Conservation (phyloP, 2,113 vertebrate genomes). For the Corapipo altera region DNA sequence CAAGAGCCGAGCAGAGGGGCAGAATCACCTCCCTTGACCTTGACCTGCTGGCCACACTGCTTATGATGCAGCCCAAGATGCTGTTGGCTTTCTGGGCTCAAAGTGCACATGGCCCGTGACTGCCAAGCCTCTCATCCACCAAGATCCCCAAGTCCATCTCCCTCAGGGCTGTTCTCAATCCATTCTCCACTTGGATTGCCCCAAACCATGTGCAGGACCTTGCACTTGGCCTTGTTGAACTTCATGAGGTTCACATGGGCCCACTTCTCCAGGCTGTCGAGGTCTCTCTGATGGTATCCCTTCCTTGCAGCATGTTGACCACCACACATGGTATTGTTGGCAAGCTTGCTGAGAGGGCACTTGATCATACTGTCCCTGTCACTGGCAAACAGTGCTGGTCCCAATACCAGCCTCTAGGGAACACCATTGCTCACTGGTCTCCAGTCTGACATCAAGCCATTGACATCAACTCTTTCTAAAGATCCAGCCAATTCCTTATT, state of each 20-base stretch:
- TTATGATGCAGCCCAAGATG: not conserved
- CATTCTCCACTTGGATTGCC: not conserved
- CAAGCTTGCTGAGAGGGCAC: not conserved
- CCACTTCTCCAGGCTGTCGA: not conserved
- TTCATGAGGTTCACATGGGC: not conserved
- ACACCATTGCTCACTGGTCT: not conserved
- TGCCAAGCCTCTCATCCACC: not conserved
- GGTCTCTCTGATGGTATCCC: not conserved
- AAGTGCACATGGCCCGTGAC: not conserved
- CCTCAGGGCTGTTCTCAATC: not conserved
- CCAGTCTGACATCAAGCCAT: not conserved
- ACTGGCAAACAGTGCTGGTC: not conserved
- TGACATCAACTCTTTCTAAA: not conserved
- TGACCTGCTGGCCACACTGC: not conserved
- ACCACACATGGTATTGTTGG: not conserved
- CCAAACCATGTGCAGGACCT: not conserved
- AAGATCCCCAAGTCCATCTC: not conserved
- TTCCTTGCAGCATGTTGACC: fast-evolving
- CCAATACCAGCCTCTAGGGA: not conserved
- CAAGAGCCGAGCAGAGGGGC: not conserved
- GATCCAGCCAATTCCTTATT: not conserved
- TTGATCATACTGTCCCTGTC: not conserved
- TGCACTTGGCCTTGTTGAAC: not conserved
- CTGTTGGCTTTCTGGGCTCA: not conserved
- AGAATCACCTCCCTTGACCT: not conserved